phyloP scores from a whole-genome alignment of 2,797 vertebrate genomes.

The Sebastes taczanowskii region DNA sequence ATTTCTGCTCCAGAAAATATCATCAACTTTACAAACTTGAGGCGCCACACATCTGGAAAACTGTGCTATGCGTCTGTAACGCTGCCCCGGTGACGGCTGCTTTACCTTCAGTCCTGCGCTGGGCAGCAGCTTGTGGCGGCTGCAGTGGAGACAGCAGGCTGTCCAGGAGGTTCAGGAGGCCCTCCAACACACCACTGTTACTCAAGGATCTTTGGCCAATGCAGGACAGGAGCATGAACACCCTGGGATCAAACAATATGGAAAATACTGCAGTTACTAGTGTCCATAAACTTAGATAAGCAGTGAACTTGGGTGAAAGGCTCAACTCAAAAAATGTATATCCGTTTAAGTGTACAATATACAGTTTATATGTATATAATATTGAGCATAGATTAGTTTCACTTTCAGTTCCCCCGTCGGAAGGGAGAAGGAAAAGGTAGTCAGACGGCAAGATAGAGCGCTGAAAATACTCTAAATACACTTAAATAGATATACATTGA shows the following conservation, averaged over 20 bases:
- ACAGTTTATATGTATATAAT: too few species aligned
- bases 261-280: not conserved
- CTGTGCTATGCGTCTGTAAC: not conserved
- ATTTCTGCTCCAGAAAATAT: not conserved
- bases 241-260: slow-evolving; percentile 75
- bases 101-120: slow-evolving; percentile 92
- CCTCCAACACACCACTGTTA: slow-evolving; percentile 97
- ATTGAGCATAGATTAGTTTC: too few species aligned
- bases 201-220: slow-evolving; percentile 98
- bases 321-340: too few species aligned
- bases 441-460: too few species aligned
- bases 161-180: slow-evolving; percentile 96
- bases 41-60: not conserved
- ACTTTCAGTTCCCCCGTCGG: too few species aligned
- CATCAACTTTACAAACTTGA: not conserved
- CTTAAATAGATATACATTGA: too few species aligned
- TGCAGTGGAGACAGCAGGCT: slow-evolving; percentile 93
- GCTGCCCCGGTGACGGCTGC: not conserved
- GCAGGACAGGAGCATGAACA: slow-evolving; percentile 99
- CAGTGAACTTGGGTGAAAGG: not conserved
- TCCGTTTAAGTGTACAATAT: too few species aligned
- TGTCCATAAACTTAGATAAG: not conserved
- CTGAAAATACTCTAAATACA: too few species aligned
- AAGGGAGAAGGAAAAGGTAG: too few species aligned
- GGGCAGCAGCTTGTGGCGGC: slow-evolving; percentile 82